These are phyloP conservation scores for Geodia barretti DNA, from an alignment of 37 sponge, comb jelly and placozoan species.

Conservation along the genomic window DNA sequence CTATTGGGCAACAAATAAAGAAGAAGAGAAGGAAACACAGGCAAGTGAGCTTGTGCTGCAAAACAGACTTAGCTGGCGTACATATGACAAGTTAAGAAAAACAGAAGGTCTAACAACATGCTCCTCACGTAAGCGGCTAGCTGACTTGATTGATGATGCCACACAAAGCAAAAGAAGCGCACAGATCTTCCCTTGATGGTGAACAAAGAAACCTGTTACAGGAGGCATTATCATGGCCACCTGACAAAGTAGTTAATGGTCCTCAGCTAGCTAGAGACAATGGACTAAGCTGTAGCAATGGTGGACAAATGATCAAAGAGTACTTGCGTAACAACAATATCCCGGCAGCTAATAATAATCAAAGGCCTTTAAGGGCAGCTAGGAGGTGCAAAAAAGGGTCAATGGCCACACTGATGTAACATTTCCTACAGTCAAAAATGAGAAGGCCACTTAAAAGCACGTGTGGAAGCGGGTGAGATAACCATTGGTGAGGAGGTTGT, in stretches of 20 bases:
- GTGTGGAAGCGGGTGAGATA: conserved; percentile 8
- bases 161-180: background rate
- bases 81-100: conserved; percentile 11
- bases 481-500: conserved; percentile 24
- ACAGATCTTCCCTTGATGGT: background rate
- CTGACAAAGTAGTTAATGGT: conserved; percentile 18
- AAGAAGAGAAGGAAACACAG: too few relatives aligned
- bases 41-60: too few relatives aligned
- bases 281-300: conserved; percentile 9
- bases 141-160: background rate
- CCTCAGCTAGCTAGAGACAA: conserved; percentile 10
- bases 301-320: conserved; percentile 28
- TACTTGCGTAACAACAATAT: background rate
- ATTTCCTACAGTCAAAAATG: conserved; percentile 19
- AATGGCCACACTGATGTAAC: background rate
- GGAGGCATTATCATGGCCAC: conserved; percentile 27
- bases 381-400: conserved; percentile 15
- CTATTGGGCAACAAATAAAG: too few relatives aligned
- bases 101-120: conserved; percentile 6
- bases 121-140: background rate
- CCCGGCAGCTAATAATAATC: background rate
- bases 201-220: conserved; percentile 1
- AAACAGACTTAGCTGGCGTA: too few relatives aligned
- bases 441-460: conserved; percentile 1
- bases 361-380: background rate